These are phyloP conservation scores for Pristis pectinata DNA, from an alignment of 2,797 vertebrate species.

Conservation along the genomic window DNA sequence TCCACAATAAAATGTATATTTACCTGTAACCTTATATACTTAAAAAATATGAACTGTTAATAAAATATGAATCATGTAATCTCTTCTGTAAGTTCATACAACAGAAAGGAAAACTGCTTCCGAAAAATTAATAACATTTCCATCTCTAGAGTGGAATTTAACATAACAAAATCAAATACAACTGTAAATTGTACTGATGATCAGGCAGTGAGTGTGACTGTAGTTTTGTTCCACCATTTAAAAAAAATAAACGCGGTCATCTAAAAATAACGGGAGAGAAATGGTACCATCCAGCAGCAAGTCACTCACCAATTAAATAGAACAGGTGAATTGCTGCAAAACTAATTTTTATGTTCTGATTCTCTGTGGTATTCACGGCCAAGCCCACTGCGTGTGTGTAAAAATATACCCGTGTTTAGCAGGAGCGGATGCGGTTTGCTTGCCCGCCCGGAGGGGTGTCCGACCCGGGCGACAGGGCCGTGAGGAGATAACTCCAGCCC, in stretches of 20 bases:
- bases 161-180: too few relatives aligned
- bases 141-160: background rate
- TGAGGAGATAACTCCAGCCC: too few relatives aligned
- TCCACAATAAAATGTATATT: background rate
- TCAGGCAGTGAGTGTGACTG: background rate
- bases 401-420: background rate
- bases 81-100: background rate
- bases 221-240: background rate
- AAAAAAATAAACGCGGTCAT: background rate
- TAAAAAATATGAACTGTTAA: background rate
- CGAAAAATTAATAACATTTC: background rate
- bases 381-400: background rate
- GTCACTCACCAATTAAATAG: background rate
- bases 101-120: too few relatives aligned
- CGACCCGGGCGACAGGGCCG: too few relatives aligned
- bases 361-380: background rate
- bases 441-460: too few relatives aligned
- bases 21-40: background rate
- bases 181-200: background rate
- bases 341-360: background rate
- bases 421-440: background rate
- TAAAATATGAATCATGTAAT: background rate
- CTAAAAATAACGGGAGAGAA: background rate
- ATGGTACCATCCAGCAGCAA: background rate
- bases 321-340: background rate